Evolutionary conservation across 2,888 invertebrate genomes (phyloP).

Genomic region (Cordilura impudica): DNA sequence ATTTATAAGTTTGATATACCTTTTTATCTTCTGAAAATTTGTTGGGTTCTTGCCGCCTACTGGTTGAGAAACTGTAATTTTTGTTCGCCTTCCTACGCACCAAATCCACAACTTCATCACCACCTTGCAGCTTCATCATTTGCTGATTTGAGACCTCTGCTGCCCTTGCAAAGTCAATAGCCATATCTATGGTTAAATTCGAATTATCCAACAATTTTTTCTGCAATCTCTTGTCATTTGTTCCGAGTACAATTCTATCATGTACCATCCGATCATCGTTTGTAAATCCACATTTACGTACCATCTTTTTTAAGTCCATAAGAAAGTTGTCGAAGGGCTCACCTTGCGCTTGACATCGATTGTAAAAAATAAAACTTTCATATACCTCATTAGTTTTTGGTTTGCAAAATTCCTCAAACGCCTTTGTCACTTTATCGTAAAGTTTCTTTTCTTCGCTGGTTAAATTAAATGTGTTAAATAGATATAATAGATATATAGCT

Average conservation of each 20-base stretch:
- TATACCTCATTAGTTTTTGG: no score
- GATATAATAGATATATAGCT: conserved; percentile 67
- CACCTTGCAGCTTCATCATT: conserved; percentile 13
- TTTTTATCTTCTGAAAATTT: no score
- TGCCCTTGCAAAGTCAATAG: conserved; percentile 13
- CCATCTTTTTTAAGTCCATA: conserved; percentile 56
- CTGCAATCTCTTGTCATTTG: conserved; percentile 35
- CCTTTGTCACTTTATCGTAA: conserved; percentile 58
- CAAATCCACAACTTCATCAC: not conserved
- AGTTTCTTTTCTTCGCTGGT: conserved; percentile 21
- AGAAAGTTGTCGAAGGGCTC: conserved; percentile 62
- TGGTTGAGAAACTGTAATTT: no score
- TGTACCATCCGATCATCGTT: conserved; percentile 44
- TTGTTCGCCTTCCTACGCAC: no score
- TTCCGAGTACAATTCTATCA: conserved; percentile 54
- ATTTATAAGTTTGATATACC: no score
- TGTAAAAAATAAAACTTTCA: no score
- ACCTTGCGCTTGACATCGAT: no score
- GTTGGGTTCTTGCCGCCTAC: no score
- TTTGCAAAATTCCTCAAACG: conserved; percentile 63
- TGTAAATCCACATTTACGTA: conserved; percentile 42
- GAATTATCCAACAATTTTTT: conserved; percentile 33
- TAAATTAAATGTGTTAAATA: conserved; percentile 64
- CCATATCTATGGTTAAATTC: conserved; percentile 26
- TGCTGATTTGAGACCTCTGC: conserved; percentile 25